Base-by-base conservation (phyloP, 2,888 invertebrate species). In the Oscheius sp. region DNA sequence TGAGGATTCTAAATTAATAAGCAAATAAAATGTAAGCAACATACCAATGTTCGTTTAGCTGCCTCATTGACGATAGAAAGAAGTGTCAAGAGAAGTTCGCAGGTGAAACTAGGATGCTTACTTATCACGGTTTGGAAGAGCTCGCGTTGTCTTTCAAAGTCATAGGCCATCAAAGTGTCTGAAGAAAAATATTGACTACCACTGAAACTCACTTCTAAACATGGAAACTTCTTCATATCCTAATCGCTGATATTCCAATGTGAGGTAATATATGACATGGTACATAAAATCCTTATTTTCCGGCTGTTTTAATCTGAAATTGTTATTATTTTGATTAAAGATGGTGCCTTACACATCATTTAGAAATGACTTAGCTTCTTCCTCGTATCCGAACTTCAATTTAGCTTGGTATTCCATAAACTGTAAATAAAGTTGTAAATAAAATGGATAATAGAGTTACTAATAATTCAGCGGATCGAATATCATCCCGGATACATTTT, bases 371-470 rank as follows among this genome's bases (percentile, higher is more conserved):
- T 25, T 23, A 13, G 69, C 69, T 9, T 69, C 69, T 29, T 69
- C 69, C 9, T 41, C 43, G 12, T 25, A 41, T 12, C 55, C 55
- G 16, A 41, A 55, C 29, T 35, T 53, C 16, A 69, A 18, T 43
- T 69, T 69, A 1, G 35, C 55, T n/a, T 69, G 69, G 21, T 55
- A 18, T 45, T 69, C 69, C 41, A 69, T 52, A 29, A 52, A 69
- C 69, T 69, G 53, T 0, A 68, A 68, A 45, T 12, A 13, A 52
- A 29, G 13, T 18, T 1, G 2, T 27, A 1, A 49, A 7, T 46
- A 18, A 18, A 49, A 64, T 7, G 21, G 46, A 46, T 16, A 43
- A 41, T 18, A 1, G 5, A 2, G 16, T 66, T 27, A 66, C 66
- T 2, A 66, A 16, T 6, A 66, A 23, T 29, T 66, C 66, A 2